Base-by-base conservation (phyloP, 2,113 vertebrate species). In the Melanerpes aurifrons region DNA sequence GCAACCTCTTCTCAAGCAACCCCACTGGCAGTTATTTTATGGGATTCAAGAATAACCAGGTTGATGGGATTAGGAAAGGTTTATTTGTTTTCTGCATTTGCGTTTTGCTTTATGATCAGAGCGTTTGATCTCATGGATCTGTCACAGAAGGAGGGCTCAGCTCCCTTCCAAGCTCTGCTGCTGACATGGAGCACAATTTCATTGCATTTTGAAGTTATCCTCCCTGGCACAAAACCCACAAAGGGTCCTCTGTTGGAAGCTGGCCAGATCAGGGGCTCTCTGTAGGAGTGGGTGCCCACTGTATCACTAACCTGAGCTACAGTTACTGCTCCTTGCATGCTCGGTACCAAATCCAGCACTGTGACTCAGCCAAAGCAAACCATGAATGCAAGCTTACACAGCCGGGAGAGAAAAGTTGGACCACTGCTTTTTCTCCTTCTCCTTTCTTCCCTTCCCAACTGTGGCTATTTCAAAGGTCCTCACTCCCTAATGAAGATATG, bases 31-130 rank as follows among this genome's bases (percentile, higher is more conserved):
- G 76, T 78, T 91, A 63, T 72, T 93, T 90, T 86, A 81, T 12
- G 32, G 74, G 68, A 89, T 92, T 93, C 93, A 86, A 80, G 95
- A 95, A 85, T 64, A 95, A 91, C 84, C 86, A 94, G 89, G 78
- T 78, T 88, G 89, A 91, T 81, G 0, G 13, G 79, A 87, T 90
- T 91, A 82, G 85, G 86, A 87, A 90, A 87, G 74, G 53, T 83
- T 81, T 94, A 74, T 92, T 92, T 93, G 80, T 78, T 86, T 80
- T 86, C 43, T 92, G 79, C 76, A 78, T 87, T 92, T 83, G 79
- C 0, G 0, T 87, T 91, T 83, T 3, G 9, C 76, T 86, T 89
- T 82, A 69, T 50, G 83, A 90, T 94, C 88, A 61, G 83, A 86
- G 61, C 0, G 0, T 59, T 22, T 83, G 79, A 85, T 87, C 43